phyloP scores from a whole-genome alignment of 1,140 invertebrate genomes.

The Heliconius melpomene region DNA sequence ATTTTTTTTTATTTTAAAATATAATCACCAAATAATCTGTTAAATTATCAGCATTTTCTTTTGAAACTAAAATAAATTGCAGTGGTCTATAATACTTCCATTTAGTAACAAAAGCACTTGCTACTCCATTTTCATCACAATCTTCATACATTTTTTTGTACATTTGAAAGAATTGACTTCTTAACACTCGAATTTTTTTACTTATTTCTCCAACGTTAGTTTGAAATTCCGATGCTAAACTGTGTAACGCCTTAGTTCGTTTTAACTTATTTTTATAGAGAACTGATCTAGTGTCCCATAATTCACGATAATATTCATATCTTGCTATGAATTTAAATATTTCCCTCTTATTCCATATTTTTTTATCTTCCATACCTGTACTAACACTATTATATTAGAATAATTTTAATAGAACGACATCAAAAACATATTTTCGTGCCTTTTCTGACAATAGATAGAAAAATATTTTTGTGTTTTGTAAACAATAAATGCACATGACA shows the following conservation, averaged over 20 bases:
- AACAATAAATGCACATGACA: too few relatives aligned
- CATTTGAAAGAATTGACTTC: slow-evolving; percentile 25
- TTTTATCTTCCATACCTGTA: slow-evolving; percentile 11
- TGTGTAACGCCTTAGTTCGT: slow-evolving; percentile 15
- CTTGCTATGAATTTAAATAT: slow-evolving; percentile 22
- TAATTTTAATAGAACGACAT: neutral
- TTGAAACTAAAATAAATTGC: slow-evolving; percentile 22
- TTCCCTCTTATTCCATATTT: slow-evolving; percentile 25
- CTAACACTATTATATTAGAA: neutral
- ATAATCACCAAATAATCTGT: neutral
- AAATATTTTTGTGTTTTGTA: too few relatives aligned
- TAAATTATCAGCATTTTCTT: neutral
- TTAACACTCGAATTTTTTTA: slow-evolving; percentile 26
- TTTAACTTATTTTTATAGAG: slow-evolving; percentile 19
- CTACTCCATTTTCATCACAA: slow-evolving; percentile 4
- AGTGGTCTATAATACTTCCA: slow-evolving; percentile 15
- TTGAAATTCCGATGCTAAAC: slow-evolving; percentile 25
- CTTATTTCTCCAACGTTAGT: slow-evolving; percentile 27
- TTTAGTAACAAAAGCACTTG: slow-evolving; percentile 24
- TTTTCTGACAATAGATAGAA: too few relatives aligned
- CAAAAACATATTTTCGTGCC: too few relatives aligned
- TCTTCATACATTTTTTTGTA: slow-evolving; percentile 31
- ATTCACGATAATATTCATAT: slow-evolving; percentile 25
- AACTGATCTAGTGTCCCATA: slow-evolving; percentile 22
- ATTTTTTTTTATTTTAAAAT: too few relatives aligned